phyloP scores from a whole-genome alignment of 2,888 invertebrate genomes.

The Cremastinae sp. region DNA sequence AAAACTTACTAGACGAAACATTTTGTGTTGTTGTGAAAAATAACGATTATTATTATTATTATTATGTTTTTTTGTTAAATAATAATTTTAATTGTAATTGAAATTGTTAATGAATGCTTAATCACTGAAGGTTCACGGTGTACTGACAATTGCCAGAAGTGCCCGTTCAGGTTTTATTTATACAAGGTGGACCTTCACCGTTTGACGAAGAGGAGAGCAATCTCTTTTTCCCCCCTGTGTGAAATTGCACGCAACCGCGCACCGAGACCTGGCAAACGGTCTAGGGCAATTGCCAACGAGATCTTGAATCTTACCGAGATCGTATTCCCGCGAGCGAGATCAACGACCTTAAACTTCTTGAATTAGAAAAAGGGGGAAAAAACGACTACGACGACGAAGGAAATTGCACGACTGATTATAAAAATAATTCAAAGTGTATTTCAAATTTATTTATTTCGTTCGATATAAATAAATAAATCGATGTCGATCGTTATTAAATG shows the following conservation, averaged over 20 bases:
- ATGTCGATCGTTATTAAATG: too few species aligned
- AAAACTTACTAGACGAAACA: slow-evolving; percentile 70
- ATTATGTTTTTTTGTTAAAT: slow-evolving; percentile 34
- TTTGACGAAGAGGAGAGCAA: slow-evolving; percentile 75
- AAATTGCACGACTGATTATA: neutral
- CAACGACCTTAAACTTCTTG: slow-evolving; percentile 30
- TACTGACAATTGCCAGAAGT: slow-evolving; percentile 74
- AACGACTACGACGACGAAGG: slow-evolving; percentile 3
- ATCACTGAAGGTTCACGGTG: slow-evolving; percentile 15
- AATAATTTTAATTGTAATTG: too few species aligned
- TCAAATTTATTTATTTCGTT: too few species aligned
- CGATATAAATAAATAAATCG: too few species aligned
- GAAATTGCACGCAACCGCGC: slow-evolving; percentile 71
- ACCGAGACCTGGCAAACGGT: slow-evolving; percentile 8
- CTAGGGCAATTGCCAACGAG: slow-evolving; percentile 49
- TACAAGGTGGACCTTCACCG: slow-evolving; percentile 76
- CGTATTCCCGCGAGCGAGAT: slow-evolving; percentile 21
- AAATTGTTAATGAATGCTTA: slow-evolving; percentile 4
- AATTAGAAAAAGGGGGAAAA: neutral
- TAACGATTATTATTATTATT: too few species aligned
- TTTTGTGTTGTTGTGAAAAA: slow-evolving; percentile 45
- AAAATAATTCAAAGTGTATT: too few species aligned
- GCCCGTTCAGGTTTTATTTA: slow-evolving; percentile 75
- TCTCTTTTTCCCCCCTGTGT: slow-evolving; percentile 73
- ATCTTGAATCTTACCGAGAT: slow-evolving; percentile 53